Evolutionary conservation across 2,113 vertebrate genomes (phyloP), one percentile per base, ranked within the genome.

Genomic region (Electrona antarctica): DNA sequence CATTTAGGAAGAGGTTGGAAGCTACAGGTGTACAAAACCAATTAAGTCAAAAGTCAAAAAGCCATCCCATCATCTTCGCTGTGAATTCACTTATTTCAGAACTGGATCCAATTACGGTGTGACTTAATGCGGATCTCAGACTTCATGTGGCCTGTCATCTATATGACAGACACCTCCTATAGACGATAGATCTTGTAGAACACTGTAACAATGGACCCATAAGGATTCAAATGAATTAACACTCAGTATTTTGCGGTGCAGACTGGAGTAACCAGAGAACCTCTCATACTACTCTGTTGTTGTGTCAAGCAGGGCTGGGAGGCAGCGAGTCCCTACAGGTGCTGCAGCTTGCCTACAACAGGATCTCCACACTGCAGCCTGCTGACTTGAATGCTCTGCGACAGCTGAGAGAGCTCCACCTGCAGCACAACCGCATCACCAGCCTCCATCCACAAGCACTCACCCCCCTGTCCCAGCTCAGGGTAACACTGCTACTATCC

Each of bases 381-480:
- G 78, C 57, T 46, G 93, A 94, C 49, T 91, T 97, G 41, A 77
- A 64, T 3, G 90, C 91, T 70, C 95, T 95, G 60, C 89, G 63
- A 3, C 79, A 90, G 67, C 88, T 97, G 55, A 90, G 81, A 81
- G 91, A 90, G 60, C 83, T 97, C 3, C 47, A 93, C 77, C 89
- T 98, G 67, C 88, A 90, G 47, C 90, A 92, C 64, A 98, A 97
- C 86, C 91, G 82, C 77, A 94, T 97, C 89, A 85, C 76, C 64
- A 89, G 62, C 71, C 88, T 96, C 76, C 91, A 95, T 65, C 90
- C 92, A 65, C 85, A 91, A 11, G 90, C 90, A 60, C 95, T 98
- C 87, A 92, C 66, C 21, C 21, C 21, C 2, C 89, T 95, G 78
- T 74, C 79, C 15, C 90, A 93, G 68, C 90, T 98, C 77, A 89